These are phyloP conservation scores for Cephus spinipes DNA, from an alignment of 2,888 invertebrate species.

Conservation along the genomic window DNA sequence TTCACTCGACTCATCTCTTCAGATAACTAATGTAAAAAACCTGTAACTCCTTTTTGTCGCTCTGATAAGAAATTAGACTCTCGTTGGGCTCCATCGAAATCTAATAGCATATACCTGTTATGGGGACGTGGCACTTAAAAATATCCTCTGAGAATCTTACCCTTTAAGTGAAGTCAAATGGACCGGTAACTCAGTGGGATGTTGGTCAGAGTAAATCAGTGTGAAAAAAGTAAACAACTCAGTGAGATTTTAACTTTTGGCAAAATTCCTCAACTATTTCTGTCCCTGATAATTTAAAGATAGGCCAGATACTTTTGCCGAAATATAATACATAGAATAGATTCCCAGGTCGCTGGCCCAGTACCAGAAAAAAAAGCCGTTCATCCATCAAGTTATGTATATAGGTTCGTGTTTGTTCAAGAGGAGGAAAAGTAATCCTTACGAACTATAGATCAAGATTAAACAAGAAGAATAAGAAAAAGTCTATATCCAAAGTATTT, in stretches of 20 bases:
- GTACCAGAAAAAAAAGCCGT: neutral
- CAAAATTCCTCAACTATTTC: neutral
- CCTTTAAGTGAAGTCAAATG: neutral
- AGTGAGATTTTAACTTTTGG: neutral
- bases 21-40: slow-evolving; percentile 7
- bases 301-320: neutral
- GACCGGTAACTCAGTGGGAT: neutral
- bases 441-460: neutral
- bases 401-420: neutral
- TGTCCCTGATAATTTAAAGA: neutral
- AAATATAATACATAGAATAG: neutral
- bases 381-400: neutral
- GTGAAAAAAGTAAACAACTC: neutral
- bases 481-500: neutral
- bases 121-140: neutral
- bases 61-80: neutral
- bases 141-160: neutral
- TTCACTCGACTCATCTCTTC: neutral
- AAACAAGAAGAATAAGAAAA: neutral
- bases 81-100: neutral
- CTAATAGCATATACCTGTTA: neutral
- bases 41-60: neutral
- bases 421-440: neutral
- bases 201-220: neutral
- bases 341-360: neutral